Conservation (phyloP, 92 coral and sea anemone species). For the Paramuricea clavata region DNA sequence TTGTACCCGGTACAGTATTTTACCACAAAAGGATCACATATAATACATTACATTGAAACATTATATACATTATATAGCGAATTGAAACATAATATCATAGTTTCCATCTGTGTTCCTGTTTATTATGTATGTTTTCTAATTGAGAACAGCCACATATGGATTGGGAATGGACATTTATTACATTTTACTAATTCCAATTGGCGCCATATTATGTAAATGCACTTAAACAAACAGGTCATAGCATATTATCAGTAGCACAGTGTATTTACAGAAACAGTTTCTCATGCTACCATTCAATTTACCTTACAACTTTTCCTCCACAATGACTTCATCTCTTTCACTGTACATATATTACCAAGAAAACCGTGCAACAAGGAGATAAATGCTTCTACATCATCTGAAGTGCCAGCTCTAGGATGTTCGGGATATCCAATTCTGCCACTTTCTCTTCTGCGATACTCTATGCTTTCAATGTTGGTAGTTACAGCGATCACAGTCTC, state of each 20-base stretch:
- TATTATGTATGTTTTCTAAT: too few species aligned
- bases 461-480: constrained; percentile 77
- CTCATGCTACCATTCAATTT: background rate
- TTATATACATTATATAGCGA: too few species aligned
- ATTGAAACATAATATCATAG: too few species aligned
- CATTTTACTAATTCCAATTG: background rate
- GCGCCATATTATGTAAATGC: too few species aligned
- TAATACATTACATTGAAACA: too few species aligned
- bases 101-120: too few species aligned
- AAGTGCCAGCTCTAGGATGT: constrained; percentile 74
- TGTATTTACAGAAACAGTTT: background rate
- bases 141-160: too few species aligned
- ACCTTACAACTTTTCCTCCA: constrained; percentile 77
- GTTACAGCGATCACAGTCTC: constrained; percentile 77
- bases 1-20: too few species aligned
- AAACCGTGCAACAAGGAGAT: constrained; percentile 66
- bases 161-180: too few species aligned
- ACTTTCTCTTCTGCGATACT: constrained; percentile 61
- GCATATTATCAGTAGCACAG: background rate
- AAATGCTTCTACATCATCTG: constrained; percentile 76
- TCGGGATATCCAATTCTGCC: constrained; percentile 67
- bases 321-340: constrained; percentile 69
- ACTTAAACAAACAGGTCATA: background rate
- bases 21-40: too few species aligned
- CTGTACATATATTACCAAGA: constrained; percentile 65